Evolutionary conservation across 1,140 invertebrate species (phyloP), one percentile per base, ranked within the genome.

Genomic region (Drosophila varians): DNA sequence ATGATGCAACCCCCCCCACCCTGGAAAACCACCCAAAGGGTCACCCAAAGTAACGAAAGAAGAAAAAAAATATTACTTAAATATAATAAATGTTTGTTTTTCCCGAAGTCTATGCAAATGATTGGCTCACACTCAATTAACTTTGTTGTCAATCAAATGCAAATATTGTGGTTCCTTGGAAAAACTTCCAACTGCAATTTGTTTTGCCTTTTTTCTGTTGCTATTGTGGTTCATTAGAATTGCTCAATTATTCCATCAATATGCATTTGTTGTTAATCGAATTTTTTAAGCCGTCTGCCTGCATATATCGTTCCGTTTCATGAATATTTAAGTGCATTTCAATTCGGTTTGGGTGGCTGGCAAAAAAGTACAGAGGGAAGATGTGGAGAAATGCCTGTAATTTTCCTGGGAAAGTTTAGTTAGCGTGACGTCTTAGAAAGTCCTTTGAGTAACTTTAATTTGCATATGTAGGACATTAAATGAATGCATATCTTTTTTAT

Each of bases 221-320:
- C 34, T 82, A 56, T 77, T 87, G 75, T 80, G 71, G 76, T 71
- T 89, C 77, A 82, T 87, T 86, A 82, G 66, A 89, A 87, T 78
- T 82, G 74, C 87, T 89, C 86, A 89, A 86, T 89, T 89, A 89
- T 89, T 89, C 80, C 80, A 89, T 89, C 86, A 89, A 87, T 89
- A 89, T 89, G 86, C 80, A 77, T 72, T 69, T 82, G 78, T 77
- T 70, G 80, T 80, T 86, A 86, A 86, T 86, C 80, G 80, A 86
- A 86, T 86, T 86, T 78, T 64, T 38, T 46, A 28, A 28, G 49
- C 42, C 31, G 54, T 54, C 48, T 43, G 40, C 36, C 48, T 43
- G 40, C 36, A 38, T 12, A 8, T 46, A 16, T 31, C 48, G 36
- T 45, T 49, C 74, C 75, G 75, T 70, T 70, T 74, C 82, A 80